Percentiles rank a stretch among this genome's conserved stretches.
phyloP scores from a whole-genome alignment of 92 coral and sea anemone species.

The Isaurus tuberculatus region DNA sequence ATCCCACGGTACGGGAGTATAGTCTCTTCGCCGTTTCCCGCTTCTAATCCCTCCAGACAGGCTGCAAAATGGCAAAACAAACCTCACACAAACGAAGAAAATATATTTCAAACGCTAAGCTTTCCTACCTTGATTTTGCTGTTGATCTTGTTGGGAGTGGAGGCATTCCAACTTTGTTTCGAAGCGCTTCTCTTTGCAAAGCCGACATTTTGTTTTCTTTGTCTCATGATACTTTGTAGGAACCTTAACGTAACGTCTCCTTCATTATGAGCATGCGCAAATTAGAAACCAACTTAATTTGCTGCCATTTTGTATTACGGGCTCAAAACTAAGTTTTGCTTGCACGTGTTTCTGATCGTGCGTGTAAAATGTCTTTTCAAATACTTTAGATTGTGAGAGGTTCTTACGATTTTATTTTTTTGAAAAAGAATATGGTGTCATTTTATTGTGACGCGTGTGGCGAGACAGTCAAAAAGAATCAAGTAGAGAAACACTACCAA shows the following conservation, averaged over 20 bases:
- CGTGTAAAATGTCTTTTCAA: background rate
- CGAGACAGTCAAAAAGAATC: constrained; percentile 90
- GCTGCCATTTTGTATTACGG: background rate
- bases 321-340: background rate
- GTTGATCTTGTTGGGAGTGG: constrained; percentile 75
- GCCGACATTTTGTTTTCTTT: constrained; percentile 83
- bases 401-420: background rate
- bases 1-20: constrained; percentile 89
- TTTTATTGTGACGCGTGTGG: constrained; percentile 96
- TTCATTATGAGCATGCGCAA: constrained; percentile 14
- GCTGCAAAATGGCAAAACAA: background rate
- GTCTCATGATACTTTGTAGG: constrained; percentile 15
- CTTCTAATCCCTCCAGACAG: constrained; percentile 27
- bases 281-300: background rate
- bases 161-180: constrained; percentile 76
- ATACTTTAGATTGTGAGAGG: background rate
- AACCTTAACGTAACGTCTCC: constrained; percentile 17
- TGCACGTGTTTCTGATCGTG: constrained; percentile 24
- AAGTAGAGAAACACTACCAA: constrained; percentile 95
- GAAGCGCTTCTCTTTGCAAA: constrained; percentile 74
- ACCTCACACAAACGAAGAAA: constrained; percentile 12
- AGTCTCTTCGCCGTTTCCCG: constrained; percentile 77
- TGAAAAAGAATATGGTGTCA: constrained; percentile 75
- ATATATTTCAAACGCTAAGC: background rate
- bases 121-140: constrained; percentile 57